Percentiles rank a stretch among this genome's conserved stretches.
phyloP scores from a whole-genome alignment of 1,140 invertebrate species.

The Bradysia coprophila region DNA sequence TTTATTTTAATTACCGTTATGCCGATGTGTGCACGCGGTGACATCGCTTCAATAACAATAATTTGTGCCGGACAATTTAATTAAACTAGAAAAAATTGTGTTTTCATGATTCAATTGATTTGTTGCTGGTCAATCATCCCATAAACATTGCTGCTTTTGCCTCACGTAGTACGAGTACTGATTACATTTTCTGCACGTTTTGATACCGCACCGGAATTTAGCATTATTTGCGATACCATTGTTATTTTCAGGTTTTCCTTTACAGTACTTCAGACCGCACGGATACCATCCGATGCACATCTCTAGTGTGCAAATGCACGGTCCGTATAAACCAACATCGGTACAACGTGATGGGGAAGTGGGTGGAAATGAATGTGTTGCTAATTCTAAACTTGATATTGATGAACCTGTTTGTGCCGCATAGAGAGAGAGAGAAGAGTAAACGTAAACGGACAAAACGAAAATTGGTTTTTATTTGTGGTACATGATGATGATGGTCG shows the following conservation, averaged over 20 bases:
- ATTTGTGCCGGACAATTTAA: too few relatives aligned
- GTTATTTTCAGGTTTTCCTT: conserved; percentile 31
- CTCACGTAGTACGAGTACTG: conserved; percentile 68
- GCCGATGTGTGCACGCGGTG: too few relatives aligned
- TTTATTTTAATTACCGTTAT: too few relatives aligned
- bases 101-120: too few relatives aligned
- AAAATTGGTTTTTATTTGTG: background rate
- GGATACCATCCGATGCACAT: conserved; percentile 81
- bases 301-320: conserved; percentile 63
- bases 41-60: too few relatives aligned
- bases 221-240: conserved; percentile 21
- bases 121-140: conserved; percentile 55
- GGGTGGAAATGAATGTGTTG: conserved; percentile 7
- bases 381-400: conserved; percentile 23
- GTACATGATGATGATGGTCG: too few relatives aligned
- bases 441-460: background rate
- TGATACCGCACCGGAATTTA: conserved; percentile 83
- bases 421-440: too few relatives aligned
- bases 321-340: conserved; percentile 40
- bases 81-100: too few relatives aligned
- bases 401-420: conserved; percentile 33
- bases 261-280: conserved; percentile 86
- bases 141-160: conserved; percentile 68
- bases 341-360: conserved; percentile 31
- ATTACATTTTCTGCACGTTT: conserved; percentile 80